Evolutionary conservation across 2,113 vertebrate species (phyloP).

Genomic region (Oryzias javanicus): DNA sequence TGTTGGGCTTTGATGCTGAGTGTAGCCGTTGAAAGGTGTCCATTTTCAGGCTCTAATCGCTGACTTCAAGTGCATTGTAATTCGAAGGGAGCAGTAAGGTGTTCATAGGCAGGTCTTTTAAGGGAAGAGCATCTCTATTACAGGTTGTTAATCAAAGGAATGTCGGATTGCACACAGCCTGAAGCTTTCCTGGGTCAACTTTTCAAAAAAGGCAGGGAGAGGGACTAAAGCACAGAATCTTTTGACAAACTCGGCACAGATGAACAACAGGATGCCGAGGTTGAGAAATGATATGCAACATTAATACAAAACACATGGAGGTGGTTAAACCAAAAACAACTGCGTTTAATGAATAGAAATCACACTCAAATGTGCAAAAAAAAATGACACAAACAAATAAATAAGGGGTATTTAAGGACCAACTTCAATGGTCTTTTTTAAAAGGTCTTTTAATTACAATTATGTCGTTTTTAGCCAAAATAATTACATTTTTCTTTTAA

Average conservation of each 20-base stretch:
- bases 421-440: too few relatives aligned
- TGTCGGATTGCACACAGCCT: slow-evolving; percentile 25
- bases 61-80: slow-evolving; percentile 59
- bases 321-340: too few relatives aligned
- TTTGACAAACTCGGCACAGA: background rate
- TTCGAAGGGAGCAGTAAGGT: slow-evolving; percentile 49
- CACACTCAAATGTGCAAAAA: too few relatives aligned
- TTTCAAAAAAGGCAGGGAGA: slow-evolving; percentile 10
- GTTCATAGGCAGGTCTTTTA: slow-evolving; percentile 46
- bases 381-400: background rate
- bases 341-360: too few relatives aligned
- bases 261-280: slow-evolving; percentile 3
- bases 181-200: slow-evolving; percentile 17
- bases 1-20: slow-evolving; percentile 69
- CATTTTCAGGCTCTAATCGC: slow-evolving; percentile 59
- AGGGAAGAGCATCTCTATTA: slow-evolving; percentile 42
- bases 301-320: too few relatives aligned
- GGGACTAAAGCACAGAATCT: background rate
- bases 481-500: too few relatives aligned
- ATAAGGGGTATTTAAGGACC: background rate
- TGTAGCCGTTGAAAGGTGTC: slow-evolving; percentile 71
- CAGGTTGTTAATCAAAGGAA: slow-evolving; percentile 43
- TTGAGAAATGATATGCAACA: background rate
- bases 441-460: too few relatives aligned
- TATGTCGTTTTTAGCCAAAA: too few relatives aligned